phyloP scores from a whole-genome alignment of 2,888 invertebrate species.

The Chaitophorus viminalis region DNA sequence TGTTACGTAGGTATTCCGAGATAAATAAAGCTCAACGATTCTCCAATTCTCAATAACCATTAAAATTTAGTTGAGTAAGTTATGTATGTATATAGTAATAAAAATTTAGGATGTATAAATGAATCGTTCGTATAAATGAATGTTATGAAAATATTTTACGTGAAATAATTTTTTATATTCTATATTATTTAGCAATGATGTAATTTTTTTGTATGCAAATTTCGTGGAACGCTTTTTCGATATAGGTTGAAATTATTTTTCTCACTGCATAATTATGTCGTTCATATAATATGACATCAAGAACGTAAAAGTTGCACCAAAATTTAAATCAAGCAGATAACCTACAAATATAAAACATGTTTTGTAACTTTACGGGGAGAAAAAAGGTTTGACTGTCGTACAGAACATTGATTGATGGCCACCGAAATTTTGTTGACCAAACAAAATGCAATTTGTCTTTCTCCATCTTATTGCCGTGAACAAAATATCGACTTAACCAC shows the following conservation, averaged over 20 bases:
- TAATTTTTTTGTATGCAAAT: neutral
- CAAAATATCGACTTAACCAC: constrained; percentile 53
- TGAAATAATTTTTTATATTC: too few relatives aligned
- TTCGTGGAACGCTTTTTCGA: neutral
- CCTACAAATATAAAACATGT: neutral
- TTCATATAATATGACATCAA: neutral
- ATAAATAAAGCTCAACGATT: too few relatives aligned
- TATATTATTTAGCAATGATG: too few relatives aligned
- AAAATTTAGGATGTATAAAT: too few relatives aligned
- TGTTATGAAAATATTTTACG: too few relatives aligned
- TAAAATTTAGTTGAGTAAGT: too few relatives aligned
- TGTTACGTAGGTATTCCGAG: too few relatives aligned
- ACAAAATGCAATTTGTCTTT: constrained; percentile 60
- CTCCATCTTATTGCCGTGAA: constrained; percentile 48
- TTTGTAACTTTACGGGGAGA: neutral
- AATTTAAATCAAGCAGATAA: neutral
- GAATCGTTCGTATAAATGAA: too few relatives aligned
- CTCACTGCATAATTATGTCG: too few relatives aligned
- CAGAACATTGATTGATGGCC: constrained; percentile 57
- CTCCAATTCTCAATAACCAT: too few relatives aligned
- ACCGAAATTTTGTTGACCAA: constrained; percentile 41
- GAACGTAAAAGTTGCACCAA: neutral
- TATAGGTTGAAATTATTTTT: too few relatives aligned
- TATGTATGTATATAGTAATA: too few relatives aligned
- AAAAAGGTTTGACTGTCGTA: constrained; percentile 9